phyloP scores from a whole-genome alignment of 2,888 invertebrate genomes.

The Syrista parreyssii region DNA sequence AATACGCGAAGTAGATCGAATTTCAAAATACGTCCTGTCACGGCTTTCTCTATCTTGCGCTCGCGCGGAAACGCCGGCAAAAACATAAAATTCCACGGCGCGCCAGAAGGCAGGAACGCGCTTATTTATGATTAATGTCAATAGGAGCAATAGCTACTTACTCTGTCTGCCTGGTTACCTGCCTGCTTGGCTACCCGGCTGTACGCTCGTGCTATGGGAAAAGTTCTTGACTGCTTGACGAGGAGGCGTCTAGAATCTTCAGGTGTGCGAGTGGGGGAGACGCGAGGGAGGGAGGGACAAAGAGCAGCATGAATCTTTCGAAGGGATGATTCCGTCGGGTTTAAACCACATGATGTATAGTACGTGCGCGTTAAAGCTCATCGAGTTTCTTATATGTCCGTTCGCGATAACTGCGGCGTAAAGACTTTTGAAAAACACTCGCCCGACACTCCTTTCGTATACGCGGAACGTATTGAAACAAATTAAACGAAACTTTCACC shows the following conservation, averaged over 20 bases:
- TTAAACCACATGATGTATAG: no score
- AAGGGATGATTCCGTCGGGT: no score
- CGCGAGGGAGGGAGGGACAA: not conserved
- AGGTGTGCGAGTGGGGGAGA: not conserved
- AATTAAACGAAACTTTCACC: not conserved
- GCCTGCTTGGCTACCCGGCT: not conserved
- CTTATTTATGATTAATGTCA: constrained; percentile 41
- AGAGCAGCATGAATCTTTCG: not conserved
- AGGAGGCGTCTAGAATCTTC: constrained; percentile 26
- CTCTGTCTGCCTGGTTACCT: no score
- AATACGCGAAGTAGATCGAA: constrained; percentile 42
- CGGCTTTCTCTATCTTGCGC: constrained; percentile 38
- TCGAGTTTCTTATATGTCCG: no score
- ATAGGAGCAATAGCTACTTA: constrained; percentile 21
- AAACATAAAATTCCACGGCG: constrained; percentile 39
- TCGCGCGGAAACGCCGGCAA: constrained; percentile 18
- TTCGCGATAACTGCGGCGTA: no score
- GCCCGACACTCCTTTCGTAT: no score
- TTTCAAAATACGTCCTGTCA: constrained; percentile 39
- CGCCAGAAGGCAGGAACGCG: constrained; percentile 33
- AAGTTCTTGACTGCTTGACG: not conserved
- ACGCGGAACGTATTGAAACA: no score
- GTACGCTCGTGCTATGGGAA: not conserved
- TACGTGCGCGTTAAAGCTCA: no score
- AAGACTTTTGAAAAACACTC: no score